Evolutionary conservation across 1,140 invertebrate species (phyloP).

Genomic region (Lordiphosa clarofinis): DNA sequence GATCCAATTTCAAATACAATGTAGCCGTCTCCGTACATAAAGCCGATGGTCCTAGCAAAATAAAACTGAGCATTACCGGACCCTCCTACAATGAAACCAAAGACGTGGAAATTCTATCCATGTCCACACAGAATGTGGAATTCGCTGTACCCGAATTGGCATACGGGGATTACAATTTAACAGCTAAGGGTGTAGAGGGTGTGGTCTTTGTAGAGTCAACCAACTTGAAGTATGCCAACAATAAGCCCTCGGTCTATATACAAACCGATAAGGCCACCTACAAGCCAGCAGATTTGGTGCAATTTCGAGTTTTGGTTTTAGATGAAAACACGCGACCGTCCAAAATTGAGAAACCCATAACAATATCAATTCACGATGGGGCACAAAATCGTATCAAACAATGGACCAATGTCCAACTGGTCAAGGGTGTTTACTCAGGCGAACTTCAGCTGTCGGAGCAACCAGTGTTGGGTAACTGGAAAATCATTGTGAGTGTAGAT

Average conservation of each 20-base stretch:
- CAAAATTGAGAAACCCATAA: conserved; percentile 66
- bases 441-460: conserved; percentile 90
- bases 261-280: too few species aligned
- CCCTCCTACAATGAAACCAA: conserved; percentile 85
- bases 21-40: conserved; percentile 86
- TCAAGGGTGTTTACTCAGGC: conserved; percentile 88
- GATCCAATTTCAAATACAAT: conserved; percentile 91
- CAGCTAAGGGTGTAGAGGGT: conserved; percentile 86
- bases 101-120: conserved; percentile 83
- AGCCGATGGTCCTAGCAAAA: conserved; percentile 82
- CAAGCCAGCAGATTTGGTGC: too few species aligned
- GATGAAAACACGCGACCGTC: conserved; percentile 87
- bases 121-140: too few species aligned
- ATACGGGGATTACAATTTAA: conserved; percentile 89
- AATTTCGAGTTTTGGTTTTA: too few species aligned
- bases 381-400: conserved; percentile 84
- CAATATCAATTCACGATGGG: conserved; percentile 50
- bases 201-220: conserved; percentile 88
- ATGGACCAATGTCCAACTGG: conserved; percentile 85
- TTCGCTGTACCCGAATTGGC: conserved; percentile 84
- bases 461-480: conserved; percentile 96
- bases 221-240: conserved; percentile 87
- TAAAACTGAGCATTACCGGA: conserved; percentile 87
- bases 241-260: conserved; percentile 93
- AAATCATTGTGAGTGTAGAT: conserved; percentile 83